Evolutionary conservation across 2,888 invertebrate genomes (phyloP).

Genomic region (Oscheius sp.): DNA sequence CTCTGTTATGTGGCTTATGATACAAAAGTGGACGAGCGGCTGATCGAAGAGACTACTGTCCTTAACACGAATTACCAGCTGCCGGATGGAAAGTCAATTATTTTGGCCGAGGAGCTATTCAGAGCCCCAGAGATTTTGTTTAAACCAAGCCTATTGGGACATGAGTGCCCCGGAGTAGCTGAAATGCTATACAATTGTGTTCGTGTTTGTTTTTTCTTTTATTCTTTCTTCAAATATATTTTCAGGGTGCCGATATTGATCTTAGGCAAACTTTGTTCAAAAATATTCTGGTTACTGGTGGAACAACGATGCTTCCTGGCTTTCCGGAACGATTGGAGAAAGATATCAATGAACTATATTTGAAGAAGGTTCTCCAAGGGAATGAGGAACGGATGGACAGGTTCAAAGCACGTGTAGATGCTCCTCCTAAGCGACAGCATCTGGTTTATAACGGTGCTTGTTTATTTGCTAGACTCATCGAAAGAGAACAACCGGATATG

Average conservation of each 20-base stretch:
- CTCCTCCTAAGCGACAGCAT: slow-evolving; percentile 96
- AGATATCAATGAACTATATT: slow-evolving; percentile 96
- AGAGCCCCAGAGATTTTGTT: slow-evolving; percentile 98
- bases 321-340: slow-evolving; percentile 86
- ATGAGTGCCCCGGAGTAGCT: slow-evolving; percentile 88
- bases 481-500: slow-evolving; percentile 89
- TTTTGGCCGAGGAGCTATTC: slow-evolving; percentile 95
- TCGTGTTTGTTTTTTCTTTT: slow-evolving; percentile 81
- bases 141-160: slow-evolving; percentile 94
- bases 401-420: slow-evolving; percentile 98
- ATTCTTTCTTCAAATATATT: slow-evolving; percentile 79
- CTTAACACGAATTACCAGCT: slow-evolving; percentile 96
- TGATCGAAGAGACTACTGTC: slow-evolving; percentile 97
- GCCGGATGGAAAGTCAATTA: slow-evolving; percentile 94
- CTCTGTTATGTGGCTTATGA: slow-evolving; percentile 98
- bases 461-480: slow-evolving; percentile 96
- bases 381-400: slow-evolving; percentile 86
- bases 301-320: slow-evolving; percentile 99
- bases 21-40: slow-evolving; percentile 94
- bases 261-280: slow-evolving; percentile 96
- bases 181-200: slow-evolving; percentile 92
- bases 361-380: slow-evolving; percentile 93
- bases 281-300: slow-evolving; percentile 97
- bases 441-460: slow-evolving; percentile 99
- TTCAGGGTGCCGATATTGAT: slow-evolving; percentile 76